A percentile compares a stretch with the other conserved stretches of the same genome.
Evolutionary conservation across 2,113 vertebrate species (phyloP).

Genomic region (Redunca redunca): DNA sequence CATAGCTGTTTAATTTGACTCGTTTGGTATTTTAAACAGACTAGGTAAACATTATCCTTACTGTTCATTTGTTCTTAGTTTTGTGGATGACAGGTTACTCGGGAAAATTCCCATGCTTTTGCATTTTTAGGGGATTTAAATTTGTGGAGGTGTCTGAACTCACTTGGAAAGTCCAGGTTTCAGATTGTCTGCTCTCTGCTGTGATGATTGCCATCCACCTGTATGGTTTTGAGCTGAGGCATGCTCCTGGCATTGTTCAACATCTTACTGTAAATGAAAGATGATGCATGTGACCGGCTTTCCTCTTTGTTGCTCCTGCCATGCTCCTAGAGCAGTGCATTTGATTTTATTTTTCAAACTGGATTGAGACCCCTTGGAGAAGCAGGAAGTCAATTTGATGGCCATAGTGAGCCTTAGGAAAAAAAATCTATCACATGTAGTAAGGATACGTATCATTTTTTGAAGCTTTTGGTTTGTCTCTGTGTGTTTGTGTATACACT

Average conservation of each 20-base stretch:
- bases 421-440: background rate
- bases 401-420: background rate
- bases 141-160: background rate
- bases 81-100: background rate
- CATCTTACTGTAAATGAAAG: background rate
- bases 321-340: background rate
- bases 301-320: background rate
- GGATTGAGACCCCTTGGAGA: background rate
- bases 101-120: background rate
- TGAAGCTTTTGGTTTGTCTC: background rate
- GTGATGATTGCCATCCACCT: background rate
- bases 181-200: background rate
- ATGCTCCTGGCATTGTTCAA: background rate
- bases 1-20: background rate
- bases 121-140: background rate
- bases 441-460: background rate
- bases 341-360: background rate
- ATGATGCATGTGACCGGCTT: background rate
- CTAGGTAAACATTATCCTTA: background rate
- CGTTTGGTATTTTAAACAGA: conserved; percentile 2
- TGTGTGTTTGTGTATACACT: background rate
- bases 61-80: background rate
- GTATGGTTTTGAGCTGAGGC: background rate
- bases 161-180: background rate
- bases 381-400: background rate